Percentiles rank a stretch among this genome's conserved stretches.
These are phyloP conservation scores for Coturnix japonica DNA, from an alignment of 2,113 vertebrate genomes.

Conservation along the genomic window DNA sequence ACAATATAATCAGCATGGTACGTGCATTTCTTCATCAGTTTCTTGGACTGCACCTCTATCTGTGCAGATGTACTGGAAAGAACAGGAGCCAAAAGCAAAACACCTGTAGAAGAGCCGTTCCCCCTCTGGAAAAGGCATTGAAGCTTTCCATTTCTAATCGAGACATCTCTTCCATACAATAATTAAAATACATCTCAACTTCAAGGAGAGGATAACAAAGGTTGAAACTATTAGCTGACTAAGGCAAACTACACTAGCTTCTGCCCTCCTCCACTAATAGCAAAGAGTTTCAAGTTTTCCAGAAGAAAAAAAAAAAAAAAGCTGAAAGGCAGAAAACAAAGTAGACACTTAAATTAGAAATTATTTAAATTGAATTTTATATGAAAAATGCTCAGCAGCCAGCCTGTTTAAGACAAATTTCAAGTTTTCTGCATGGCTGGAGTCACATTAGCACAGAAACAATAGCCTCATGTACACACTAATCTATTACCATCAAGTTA, in stretches of 20 bases:
- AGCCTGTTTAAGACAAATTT: conserved; percentile 59
- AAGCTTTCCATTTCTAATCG: conserved; percentile 59
- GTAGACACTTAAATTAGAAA: conserved; percentile 58
- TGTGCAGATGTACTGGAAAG: background rate
- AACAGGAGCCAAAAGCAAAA: background rate
- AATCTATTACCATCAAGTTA: conserved; percentile 67
- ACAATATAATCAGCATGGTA: background rate
- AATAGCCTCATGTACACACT: conserved; percentile 22
- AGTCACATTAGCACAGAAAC: conserved; percentile 59
- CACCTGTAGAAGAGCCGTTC: background rate
- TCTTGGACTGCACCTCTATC: background rate
- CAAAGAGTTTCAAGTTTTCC: background rate
- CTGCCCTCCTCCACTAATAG: background rate
- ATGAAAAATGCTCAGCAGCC: conserved; percentile 58
- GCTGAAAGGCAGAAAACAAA: conserved; percentile 62
- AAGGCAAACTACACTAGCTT: conserved; percentile 9
- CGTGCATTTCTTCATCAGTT: background rate
- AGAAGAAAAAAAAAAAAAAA: background rate
- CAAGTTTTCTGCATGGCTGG: conserved; percentile 43
- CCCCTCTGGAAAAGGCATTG: background rate
- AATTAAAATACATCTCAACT: conserved; percentile 67
- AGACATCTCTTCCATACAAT: conserved; percentile 59
- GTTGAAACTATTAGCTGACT: conserved; percentile 60
- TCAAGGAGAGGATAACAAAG: conserved; percentile 61
- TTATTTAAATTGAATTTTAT: conserved; percentile 72